Evolutionary conservation across 2,113 vertebrate genomes (phyloP).

Genomic region (Corapipo altera): DNA sequence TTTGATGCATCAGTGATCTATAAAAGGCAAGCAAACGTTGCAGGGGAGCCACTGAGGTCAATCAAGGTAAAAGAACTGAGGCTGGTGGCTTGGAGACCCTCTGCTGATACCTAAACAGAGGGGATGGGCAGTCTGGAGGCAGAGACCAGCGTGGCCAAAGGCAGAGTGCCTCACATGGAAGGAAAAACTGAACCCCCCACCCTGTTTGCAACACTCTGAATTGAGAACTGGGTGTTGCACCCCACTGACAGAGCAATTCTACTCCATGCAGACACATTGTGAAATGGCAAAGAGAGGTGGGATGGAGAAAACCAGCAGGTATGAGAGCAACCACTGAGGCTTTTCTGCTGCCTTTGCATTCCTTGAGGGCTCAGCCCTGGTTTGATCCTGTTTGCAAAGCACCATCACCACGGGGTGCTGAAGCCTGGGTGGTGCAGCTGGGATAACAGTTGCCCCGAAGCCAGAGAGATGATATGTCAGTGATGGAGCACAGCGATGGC

Average conservation of each 20-base stretch:
- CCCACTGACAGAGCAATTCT: background rate
- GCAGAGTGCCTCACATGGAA: background rate
- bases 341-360: background rate
- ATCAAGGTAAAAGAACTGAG: background rate
- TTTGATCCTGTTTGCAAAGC: background rate
- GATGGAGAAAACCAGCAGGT: background rate
- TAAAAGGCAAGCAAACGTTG: background rate
- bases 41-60: background rate
- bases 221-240: background rate
- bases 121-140: background rate
- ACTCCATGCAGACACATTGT: accelerated
- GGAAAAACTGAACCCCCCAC: background rate
- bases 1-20: background rate
- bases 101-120: background rate
- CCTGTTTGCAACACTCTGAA: background rate
- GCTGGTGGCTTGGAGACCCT: background rate
- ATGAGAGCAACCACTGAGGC: background rate
- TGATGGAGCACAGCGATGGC: background rate
- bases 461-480: background rate
- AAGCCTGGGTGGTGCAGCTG: background rate
- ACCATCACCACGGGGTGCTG: background rate
- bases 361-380: background rate
- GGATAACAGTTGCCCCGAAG: background rate
- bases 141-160: background rate
- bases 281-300: background rate